Conservation (phyloP, 2,888 invertebrate genomes). For the Lumbricus terrestris region DNA sequence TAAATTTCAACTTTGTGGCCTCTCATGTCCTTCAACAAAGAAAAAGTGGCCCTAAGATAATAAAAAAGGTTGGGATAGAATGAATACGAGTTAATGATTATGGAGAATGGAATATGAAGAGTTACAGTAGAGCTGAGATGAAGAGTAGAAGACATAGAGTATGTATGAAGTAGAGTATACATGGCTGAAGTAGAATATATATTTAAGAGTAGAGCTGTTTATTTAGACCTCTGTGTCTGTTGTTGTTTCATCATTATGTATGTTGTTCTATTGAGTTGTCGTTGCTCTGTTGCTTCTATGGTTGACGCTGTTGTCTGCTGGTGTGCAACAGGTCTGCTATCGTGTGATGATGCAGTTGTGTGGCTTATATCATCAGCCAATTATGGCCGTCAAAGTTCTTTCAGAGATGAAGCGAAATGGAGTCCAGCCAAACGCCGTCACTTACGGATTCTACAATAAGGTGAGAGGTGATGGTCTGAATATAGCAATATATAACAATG, state of each 20-base stretch:
- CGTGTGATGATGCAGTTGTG: slow-evolving; percentile 97
- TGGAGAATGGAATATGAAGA: neutral
- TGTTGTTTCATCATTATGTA: neutral
- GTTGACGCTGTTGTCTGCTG: neutral
- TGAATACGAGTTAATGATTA: neutral
- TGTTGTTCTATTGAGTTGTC: neutral
- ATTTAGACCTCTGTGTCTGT: too few species aligned
- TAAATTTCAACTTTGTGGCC: too few species aligned
- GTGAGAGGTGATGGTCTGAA: too few species aligned
- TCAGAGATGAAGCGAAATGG: slow-evolving; percentile 74
- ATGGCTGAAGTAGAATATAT: too few species aligned
- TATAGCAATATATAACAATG: too few species aligned
- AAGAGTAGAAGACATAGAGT: neutral
- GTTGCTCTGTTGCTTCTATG: neutral
- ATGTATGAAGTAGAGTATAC: too few species aligned
- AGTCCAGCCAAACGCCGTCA: slow-evolving; percentile 93
- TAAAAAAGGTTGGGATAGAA: too few species aligned
- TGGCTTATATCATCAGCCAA: slow-evolving; percentile 88
- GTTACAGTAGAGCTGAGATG: neutral
- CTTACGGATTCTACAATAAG: slow-evolving; percentile 84
- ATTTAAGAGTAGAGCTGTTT: too few species aligned
- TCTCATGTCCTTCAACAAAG: too few species aligned
- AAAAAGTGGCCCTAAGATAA: too few species aligned
- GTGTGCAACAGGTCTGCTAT: slow-evolving; percentile 88
- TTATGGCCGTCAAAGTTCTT: slow-evolving; percentile 80